phyloP scores from a whole-genome alignment of 2,888 invertebrate genomes.

The Parapristionchus giblindavisi region DNA sequence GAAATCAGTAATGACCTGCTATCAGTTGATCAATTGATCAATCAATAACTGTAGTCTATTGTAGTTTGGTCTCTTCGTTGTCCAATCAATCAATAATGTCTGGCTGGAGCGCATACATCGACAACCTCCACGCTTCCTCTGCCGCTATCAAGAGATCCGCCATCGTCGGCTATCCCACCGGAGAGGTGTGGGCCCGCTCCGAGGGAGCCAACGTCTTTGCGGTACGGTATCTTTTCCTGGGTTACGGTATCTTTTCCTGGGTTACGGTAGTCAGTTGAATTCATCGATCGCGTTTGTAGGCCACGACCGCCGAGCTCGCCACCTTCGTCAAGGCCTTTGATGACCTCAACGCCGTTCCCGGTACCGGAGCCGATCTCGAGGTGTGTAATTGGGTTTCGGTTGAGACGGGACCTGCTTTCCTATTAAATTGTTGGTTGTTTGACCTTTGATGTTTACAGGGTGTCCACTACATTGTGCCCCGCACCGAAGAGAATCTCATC shows the following conservation, averaged over 20 bases:
- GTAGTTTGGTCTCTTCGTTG: no score
- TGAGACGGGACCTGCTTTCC: background rate
- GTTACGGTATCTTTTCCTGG: background rate
- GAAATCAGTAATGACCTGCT: no score
- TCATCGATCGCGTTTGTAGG: conserved; percentile 47
- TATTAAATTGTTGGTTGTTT: no score
- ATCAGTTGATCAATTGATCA: no score
- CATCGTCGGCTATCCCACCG: conserved; percentile 37
- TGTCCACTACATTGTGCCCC: conserved; percentile 69
- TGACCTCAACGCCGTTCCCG: conserved; percentile 46
- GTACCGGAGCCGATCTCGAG: conserved; percentile 53
- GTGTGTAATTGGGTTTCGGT: conserved; percentile 11
- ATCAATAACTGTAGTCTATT: no score
- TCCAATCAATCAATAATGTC: no score
- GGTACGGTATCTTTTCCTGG: background rate
- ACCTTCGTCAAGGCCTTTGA: conserved; percentile 61
- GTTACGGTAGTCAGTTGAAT: conserved; percentile 14
- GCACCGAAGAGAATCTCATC: conserved; percentile 67
- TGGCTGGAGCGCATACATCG: conserved; percentile 40
- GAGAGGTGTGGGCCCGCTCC: conserved; percentile 37
- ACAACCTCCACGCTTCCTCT: conserved; percentile 36
- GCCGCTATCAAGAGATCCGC: conserved; percentile 38
- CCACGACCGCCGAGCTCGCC: conserved; percentile 62
- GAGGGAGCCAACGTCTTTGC: conserved; percentile 34
- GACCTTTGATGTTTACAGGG: conserved; percentile 65